Evolutionary conservation across 2,888 invertebrate genomes (phyloP).

Genomic region (Leucozona laternaria): DNA sequence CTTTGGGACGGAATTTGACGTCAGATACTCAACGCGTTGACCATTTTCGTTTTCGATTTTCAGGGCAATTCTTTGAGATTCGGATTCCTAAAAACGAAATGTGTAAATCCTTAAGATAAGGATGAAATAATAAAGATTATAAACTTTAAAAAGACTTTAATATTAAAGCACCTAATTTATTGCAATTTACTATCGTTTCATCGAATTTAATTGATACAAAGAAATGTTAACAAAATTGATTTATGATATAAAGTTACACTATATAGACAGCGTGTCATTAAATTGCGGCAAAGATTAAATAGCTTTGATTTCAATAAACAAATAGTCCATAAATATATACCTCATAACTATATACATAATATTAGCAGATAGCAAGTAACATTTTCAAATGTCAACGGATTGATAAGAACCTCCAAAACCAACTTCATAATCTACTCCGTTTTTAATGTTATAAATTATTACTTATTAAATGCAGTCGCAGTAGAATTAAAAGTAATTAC

Average conservation of each 20-base stretch:
- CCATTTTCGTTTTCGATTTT: no score
- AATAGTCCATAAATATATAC: not conserved
- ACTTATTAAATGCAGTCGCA: not conserved
- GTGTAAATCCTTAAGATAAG: no score
- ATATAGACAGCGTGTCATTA: not conserved
- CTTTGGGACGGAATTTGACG: no score
- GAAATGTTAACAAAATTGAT: not conserved
- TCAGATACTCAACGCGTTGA: no score
- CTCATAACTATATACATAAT: not conserved
- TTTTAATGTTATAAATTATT: no score
- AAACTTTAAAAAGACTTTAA: not conserved
- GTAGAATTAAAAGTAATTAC: no score
- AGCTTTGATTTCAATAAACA: not conserved
- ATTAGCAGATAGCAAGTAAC: not conserved
- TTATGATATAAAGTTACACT: not conserved
- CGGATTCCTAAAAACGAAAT: no score
- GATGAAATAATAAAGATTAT: not conserved
- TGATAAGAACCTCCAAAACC: conserved; percentile 5
- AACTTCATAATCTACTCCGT: not conserved
- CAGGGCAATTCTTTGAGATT: no score
- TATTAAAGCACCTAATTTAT: not conserved
- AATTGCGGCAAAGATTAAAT: not conserved
- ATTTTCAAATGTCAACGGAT: not conserved
- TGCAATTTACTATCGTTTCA: not conserved
- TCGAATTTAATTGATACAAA: not conserved